Conservation (phyloP, 53 echinoderm and acorn worm genomes). For the Arbacia lixula region DNA sequence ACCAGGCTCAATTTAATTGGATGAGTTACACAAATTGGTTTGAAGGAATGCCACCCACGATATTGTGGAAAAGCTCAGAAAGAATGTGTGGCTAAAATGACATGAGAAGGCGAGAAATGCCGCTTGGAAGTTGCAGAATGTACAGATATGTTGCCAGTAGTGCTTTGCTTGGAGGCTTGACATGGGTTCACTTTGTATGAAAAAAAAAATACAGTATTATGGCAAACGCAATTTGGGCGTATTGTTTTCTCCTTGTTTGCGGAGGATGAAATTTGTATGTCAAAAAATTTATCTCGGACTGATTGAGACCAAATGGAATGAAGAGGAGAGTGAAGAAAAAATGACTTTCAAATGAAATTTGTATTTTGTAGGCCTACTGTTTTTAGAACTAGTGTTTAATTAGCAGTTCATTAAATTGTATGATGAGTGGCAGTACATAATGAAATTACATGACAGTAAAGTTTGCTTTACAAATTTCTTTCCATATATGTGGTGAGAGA, state of each 20-base stretch:
- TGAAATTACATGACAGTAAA: constrained; percentile 61
- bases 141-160: no score
- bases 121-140: background rate
- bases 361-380: constrained; percentile 39
- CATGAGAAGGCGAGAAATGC: no score
- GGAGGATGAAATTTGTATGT: constrained; percentile 10
- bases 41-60: background rate
- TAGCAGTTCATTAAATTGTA: constrained; percentile 31
- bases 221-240: constrained; percentile 38
- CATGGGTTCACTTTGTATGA: constrained; percentile 15
- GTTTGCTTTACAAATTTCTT: constrained; percentile 65
- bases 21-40: background rate
- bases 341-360: constrained; percentile 40
- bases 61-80: no score
- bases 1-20: no score
- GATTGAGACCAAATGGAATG: constrained; percentile 47
- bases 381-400: background rate
- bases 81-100: no score
- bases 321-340: constrained; percentile 16
- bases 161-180: no score
- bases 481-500: constrained; percentile 43
- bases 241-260: constrained; percentile 39
- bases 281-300: background rate
- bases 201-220: constrained; percentile 47
- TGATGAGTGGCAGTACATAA: constrained; percentile 36